These are phyloP conservation scores for Halcyon chelicuti DNA, from an alignment of 2,797 vertebrate species.

Conservation along the genomic window DNA sequence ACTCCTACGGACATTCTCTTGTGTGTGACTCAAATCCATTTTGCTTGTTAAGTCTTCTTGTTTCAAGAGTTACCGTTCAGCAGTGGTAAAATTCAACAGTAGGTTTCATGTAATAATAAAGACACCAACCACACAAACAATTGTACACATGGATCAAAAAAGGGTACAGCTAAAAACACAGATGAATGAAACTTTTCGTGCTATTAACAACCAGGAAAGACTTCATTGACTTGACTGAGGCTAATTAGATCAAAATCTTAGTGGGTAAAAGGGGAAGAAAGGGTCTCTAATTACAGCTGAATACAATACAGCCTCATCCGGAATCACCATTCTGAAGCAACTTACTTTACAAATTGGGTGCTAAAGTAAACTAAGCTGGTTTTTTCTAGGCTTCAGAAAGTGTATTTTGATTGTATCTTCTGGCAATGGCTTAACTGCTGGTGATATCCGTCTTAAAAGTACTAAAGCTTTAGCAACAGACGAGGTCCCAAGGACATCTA, in stretches of 20 bases:
- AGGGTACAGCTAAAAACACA: background rate
- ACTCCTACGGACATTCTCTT: background rate
- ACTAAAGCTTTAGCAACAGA: background rate
- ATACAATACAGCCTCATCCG: background rate
- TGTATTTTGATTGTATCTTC: background rate
- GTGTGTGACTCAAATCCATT: background rate
- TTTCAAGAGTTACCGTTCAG: background rate
- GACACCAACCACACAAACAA: background rate
- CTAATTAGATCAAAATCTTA: constrained; percentile 1
- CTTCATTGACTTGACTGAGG: background rate
- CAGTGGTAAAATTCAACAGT: background rate
- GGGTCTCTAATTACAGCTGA: background rate
- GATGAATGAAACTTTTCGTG: background rate
- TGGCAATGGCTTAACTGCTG: background rate
- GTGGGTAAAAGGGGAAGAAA: background rate
- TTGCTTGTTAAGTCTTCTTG: background rate
- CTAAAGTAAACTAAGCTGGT: constrained; percentile 24
- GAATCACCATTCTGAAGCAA: background rate
- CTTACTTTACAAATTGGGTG: background rate
- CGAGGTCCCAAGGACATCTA: background rate
- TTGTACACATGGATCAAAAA: background rate
- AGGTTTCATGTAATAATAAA: background rate
- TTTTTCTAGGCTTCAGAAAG: background rate
- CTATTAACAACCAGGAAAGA: background rate
- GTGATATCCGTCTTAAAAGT: background rate